These are phyloP conservation scores for Crambe crambe DNA, from an alignment of 37 sponge, comb jelly and placozoan species.

Conservation along the genomic window DNA sequence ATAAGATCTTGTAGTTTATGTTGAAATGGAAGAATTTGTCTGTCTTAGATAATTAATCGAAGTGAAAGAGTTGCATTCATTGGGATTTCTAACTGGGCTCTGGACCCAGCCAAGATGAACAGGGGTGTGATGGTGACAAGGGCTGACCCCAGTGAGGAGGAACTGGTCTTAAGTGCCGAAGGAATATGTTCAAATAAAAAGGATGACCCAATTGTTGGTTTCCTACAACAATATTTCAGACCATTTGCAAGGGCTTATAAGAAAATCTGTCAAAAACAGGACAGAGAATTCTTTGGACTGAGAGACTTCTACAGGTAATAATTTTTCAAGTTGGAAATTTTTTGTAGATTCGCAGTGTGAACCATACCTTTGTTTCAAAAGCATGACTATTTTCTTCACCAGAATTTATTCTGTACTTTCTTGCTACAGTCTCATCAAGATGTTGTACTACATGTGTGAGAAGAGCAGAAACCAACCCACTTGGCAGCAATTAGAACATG, in stretches of 20 bases:
- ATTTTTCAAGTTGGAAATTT: too few species aligned
- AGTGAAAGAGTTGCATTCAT: slow-evolving; percentile 87
- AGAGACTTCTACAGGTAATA: slow-evolving; percentile 96
- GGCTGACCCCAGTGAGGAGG: slow-evolving; percentile 62
- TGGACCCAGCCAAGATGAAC: slow-evolving; percentile 99
- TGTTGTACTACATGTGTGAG: slow-evolving; percentile 81
- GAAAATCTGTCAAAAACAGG: slow-evolving; percentile 40
- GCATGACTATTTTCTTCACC: too few species aligned
- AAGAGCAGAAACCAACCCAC: slow-evolving; percentile 34
- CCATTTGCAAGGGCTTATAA: slow-evolving; percentile 61
- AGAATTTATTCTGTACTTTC: too few species aligned
- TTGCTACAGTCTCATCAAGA: slow-evolving; percentile 90
- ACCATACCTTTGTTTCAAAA: too few species aligned
- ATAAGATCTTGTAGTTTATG: too few species aligned
- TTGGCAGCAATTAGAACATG: slow-evolving; percentile 76
- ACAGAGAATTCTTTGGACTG: slow-evolving; percentile 83
- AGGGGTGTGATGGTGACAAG: slow-evolving; percentile 88
- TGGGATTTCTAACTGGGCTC: slow-evolving; percentile 99
- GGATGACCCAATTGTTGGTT: slow-evolving; percentile 37
- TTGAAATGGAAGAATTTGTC: too few species aligned
- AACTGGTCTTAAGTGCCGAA: slow-evolving; percentile 71
- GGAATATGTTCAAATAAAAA: slow-evolving; percentile 71
- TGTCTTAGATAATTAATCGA: slow-evolving; percentile 36
- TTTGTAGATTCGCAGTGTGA: too few species aligned
- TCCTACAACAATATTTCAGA: slow-evolving; percentile 39